Evolutionary conservation across 1,140 invertebrate species (phyloP), one percentile per base, ranked within the genome.

Genomic region (Phortica variegata): DNA sequence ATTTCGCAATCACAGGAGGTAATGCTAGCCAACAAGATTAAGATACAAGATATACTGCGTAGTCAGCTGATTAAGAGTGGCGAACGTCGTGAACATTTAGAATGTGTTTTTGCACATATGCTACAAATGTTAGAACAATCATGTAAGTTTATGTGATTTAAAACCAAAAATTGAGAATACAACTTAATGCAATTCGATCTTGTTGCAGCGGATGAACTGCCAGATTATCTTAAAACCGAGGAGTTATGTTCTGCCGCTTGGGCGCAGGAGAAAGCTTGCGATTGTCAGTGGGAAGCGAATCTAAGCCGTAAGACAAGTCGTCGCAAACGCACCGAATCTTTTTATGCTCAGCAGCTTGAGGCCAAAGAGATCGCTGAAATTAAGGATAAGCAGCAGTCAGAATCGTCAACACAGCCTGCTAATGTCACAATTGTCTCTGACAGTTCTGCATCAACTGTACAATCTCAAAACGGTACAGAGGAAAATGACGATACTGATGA

Each of bases 201-300:
- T 12, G 16, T 33, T 33, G 17, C 36, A 1, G 15, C 17, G 2
- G 45, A 56, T 0, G 47, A 56, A 8, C 47, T 57, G 21, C 69
- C 73, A 5, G 61, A 75, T 31, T 49, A 65, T 0, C 41, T 78
- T 0, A 76, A 77, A 17, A 79, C 79, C 2, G 83, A 85, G 43
- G 72, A 71, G 2, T 76, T 81, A 13, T 85, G 81, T 48, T 61
- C 76, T 0, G 75, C 78, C 41, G 73, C 80, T 29, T 86, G 84
- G 84, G 44, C 61, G 9, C 42, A 65, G 44, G 73, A 77, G 38
- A 54, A 61, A 12, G 49, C 57, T 10, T 81, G 80, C 47, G 49
- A 51, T 29, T 81, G 80, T 46, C 49, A 69, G 4, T 80, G 78
- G 75, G 73, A 78, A 46, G 47, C 65, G 46, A 71, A 62, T 59